Evolutionary conservation across 2,888 invertebrate species (phyloP), one percentile per base, ranked within the genome.

Genomic region (Drosophila koepferae): DNA sequence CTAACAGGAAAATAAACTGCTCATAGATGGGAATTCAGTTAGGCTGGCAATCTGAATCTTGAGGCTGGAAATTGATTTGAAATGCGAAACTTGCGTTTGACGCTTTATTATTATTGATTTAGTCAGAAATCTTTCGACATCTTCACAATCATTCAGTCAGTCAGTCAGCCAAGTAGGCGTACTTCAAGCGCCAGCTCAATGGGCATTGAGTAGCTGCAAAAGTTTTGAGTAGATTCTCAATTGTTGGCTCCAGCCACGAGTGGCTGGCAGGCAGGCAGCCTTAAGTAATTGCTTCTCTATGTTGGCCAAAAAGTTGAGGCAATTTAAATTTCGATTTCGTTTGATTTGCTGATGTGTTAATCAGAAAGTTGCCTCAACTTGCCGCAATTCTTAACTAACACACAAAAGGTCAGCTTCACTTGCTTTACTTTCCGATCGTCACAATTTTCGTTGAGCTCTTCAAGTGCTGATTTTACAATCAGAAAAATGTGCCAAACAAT

Each of bases 391-490:
- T 38, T 16, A 12, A n/a, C 40, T 16, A 18, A 23, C 18, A 9
- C 48, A n/a, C 20, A 20, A 7, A 41, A 6, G 63, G 58, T 58
- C 63, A 34, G 49, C 49, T 2, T 9, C 3, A n/a, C 3, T 28
- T 16, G 8, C 23, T 23, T 7, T 8, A 46, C 23, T 16, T 14
- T 1, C 46, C n/a, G 20, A 46, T 56, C n/a, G 44, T 3, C 46
- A 43, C 72, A 63, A 66, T 66, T 67, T 61, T 9, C 63, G 41
- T 43, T 34, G 58, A 75, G 59, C 62, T 51, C 55, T 43, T 75
- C 62, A 70, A 74, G 64, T 77, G 62, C 58, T 60, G 69, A 78
- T 78, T 78, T 66, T 49, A 20, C 40, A 78, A 49, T 62, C 62
- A 20, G 74, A 73, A 64, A 55, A 64, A 62, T 74, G 63, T 48